Percentiles rank a stretch among this genome's conserved stretches.
Evolutionary conservation across 2,797 vertebrate genomes (phyloP).

Genomic region (Alfaro cultratus): DNA sequence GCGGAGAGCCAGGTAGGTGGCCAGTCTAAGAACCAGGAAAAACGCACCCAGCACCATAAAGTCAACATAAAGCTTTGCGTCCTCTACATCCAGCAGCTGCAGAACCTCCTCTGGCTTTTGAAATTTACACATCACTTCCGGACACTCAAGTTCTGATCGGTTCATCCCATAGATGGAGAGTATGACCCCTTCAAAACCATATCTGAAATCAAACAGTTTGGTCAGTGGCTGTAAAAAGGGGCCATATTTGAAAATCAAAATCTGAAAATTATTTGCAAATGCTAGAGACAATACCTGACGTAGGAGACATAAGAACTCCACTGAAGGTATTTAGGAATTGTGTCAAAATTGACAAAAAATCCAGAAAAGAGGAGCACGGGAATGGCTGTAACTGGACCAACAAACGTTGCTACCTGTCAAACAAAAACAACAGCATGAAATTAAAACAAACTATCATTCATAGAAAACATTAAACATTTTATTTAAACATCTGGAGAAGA

Average conservation of each 20-base stretch:
- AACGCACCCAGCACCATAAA: slow-evolving; percentile 95
- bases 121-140: slow-evolving; percentile 87
- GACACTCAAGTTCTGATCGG: slow-evolving; percentile 90
- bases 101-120: slow-evolving; percentile 92
- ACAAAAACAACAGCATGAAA: not conserved
- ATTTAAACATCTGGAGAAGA: not conserved
- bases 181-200: slow-evolving; percentile 97
- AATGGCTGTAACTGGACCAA: slow-evolving; percentile 95
- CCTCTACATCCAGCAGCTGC: slow-evolving; percentile 92
- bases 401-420: slow-evolving; percentile 93
- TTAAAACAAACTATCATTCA: not conserved
- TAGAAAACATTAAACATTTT: not conserved
- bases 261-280: not conserved
- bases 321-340: slow-evolving; percentile 96
- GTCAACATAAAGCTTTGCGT: slow-evolving; percentile 96
- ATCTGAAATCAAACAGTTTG: slow-evolving; percentile 76
- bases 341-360: slow-evolving; percentile 99
- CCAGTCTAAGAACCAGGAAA: slow-evolving; percentile 90
- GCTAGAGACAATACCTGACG: slow-evolving; percentile 85
- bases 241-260: not conserved
- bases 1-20: slow-evolving; percentile 95
- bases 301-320: slow-evolving; percentile 99
- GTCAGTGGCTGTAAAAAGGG: not conserved
- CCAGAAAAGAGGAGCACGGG: slow-evolving; percentile 97
- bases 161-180: slow-evolving; percentile 98